Conservation (phyloP, 1,140 invertebrate genomes). For the Trialeurodes vaporariorum region DNA sequence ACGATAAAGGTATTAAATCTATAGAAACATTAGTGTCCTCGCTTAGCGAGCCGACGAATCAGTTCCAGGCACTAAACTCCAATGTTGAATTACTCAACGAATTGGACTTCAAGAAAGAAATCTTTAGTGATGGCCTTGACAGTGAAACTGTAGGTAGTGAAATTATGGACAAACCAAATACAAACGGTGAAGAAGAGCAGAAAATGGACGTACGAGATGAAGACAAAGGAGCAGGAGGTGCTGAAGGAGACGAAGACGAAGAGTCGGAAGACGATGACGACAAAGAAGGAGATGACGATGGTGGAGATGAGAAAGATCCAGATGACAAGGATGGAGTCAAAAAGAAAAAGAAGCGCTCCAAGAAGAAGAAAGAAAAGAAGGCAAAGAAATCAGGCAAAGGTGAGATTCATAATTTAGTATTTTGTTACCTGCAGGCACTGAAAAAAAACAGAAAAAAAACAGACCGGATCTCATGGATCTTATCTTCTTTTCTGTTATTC, state of each 20-base stretch:
- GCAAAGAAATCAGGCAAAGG: conserved; percentile 24
- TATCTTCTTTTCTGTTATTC: too few relatives aligned
- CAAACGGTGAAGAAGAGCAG: not conserved
- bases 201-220: not conserved
- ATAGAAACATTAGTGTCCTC: not conserved
- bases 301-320: conserved; percentile 16
- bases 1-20: not conserved
- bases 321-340: conserved; percentile 23
- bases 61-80: not conserved
- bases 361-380: conserved; percentile 24
- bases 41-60: not conserved
- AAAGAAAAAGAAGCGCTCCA: conserved; percentile 15
- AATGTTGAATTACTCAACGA: not conserved
- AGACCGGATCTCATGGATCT: too few relatives aligned
- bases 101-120: not conserved
- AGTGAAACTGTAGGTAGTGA: not conserved
- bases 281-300: conserved; percentile 6
- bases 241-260: conserved; percentile 4
- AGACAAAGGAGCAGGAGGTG: conserved; percentile 9
- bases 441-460: too few relatives aligned
- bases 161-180: conserved; percentile 2
- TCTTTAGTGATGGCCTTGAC: not conserved
- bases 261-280: conserved; percentile 7
- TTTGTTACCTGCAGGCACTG: conserved; percentile 8
- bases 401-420: conserved; percentile 15